These are phyloP conservation scores for Leucozona laternaria DNA, from an alignment of 2,888 invertebrate genomes.

Conservation along the genomic window DNA sequence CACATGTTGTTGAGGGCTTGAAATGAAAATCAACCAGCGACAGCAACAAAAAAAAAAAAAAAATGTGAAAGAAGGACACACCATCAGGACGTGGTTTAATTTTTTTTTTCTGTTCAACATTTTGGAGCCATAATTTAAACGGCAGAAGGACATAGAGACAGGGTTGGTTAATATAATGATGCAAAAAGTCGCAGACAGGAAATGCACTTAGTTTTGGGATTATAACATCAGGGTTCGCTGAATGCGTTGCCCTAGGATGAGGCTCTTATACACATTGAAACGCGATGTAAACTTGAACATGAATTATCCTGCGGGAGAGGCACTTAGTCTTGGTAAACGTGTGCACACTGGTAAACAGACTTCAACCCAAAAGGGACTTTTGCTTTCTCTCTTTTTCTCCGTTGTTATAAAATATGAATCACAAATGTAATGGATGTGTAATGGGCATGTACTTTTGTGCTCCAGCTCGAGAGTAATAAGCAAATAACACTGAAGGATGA, in stretches of 20 bases:
- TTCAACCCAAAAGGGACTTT: slow-evolving; percentile 18
- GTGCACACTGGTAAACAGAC: slow-evolving; percentile 33
- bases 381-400: not conserved
- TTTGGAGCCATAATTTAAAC: slow-evolving; percentile 56
- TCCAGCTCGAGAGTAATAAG: slow-evolving; percentile 2
- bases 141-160: slow-evolving; percentile 1
- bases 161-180: slow-evolving; percentile 40
- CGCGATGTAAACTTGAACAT: slow-evolving; percentile 20
- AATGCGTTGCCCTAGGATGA: slow-evolving; percentile 20
- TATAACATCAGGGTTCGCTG: slow-evolving; percentile 56
- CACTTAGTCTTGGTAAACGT: slow-evolving; percentile 45
- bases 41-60: slow-evolving; percentile 8
- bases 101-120: slow-evolving; percentile 16
- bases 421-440: slow-evolving; percentile 56
- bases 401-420: slow-evolving; percentile 44
- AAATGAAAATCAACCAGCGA: slow-evolving; percentile 40
- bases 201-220: slow-evolving; percentile 69
- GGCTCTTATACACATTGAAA: slow-evolving; percentile 19
- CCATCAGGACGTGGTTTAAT: slow-evolving; percentile 1
- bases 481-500: slow-evolving; percentile 18
- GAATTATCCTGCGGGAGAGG: slow-evolving; percentile 52
- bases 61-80: slow-evolving; percentile 20
- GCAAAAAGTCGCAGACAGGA: slow-evolving; percentile 55
- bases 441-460: slow-evolving; percentile 28
- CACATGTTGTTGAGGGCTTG: slow-evolving; percentile 47